Percentiles rank a stretch among this genome's conserved stretches.
These are phyloP conservation scores for Harpagifer antarcticus DNA, from an alignment of 2,797 vertebrate genomes.

Conservation along the genomic window DNA sequence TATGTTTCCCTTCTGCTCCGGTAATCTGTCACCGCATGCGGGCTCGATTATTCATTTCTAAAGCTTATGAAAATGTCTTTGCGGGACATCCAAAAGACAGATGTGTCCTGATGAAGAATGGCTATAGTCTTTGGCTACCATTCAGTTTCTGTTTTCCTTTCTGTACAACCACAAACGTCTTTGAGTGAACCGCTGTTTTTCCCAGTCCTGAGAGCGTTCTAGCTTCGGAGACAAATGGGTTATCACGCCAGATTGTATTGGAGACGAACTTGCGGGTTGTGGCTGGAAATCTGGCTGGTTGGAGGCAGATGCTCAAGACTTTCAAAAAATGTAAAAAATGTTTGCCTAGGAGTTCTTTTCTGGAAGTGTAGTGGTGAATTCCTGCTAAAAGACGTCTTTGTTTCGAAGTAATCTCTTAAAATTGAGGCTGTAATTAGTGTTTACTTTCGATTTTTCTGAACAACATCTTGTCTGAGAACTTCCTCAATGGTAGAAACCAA, in stretches of 20 bases:
- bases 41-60: slow-evolving; percentile 40
- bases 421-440: no score
- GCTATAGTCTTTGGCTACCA: slow-evolving; percentile 29
- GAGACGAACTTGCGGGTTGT: neutral
- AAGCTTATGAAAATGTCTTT: slow-evolving; percentile 57
- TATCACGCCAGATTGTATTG: neutral
- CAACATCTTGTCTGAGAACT: neutral
- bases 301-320: no score
- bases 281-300: no score
- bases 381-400: no score
- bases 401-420: no score
- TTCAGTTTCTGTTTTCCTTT: slow-evolving; percentile 36
- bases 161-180: slow-evolving; percentile 16
- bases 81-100: slow-evolving; percentile 47
- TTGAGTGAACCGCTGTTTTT: slow-evolving; percentile 36
- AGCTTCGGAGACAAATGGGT: neutral
- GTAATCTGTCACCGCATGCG: slow-evolving; percentile 31
- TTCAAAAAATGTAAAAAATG: no score
- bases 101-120: slow-evolving; percentile 38
- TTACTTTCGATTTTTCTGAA: no score
- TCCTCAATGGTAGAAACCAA: neutral
- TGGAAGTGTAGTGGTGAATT: no score
- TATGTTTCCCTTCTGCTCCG: slow-evolving; percentile 24
- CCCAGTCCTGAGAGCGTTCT: slow-evolving; percentile 6
- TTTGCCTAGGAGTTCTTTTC: no score